A percentile compares a stretch with the other conserved stretches of the same genome.
These are phyloP conservation scores for Leucozona laternaria DNA, from an alignment of 2,888 invertebrate genomes.

Conservation along the genomic window DNA sequence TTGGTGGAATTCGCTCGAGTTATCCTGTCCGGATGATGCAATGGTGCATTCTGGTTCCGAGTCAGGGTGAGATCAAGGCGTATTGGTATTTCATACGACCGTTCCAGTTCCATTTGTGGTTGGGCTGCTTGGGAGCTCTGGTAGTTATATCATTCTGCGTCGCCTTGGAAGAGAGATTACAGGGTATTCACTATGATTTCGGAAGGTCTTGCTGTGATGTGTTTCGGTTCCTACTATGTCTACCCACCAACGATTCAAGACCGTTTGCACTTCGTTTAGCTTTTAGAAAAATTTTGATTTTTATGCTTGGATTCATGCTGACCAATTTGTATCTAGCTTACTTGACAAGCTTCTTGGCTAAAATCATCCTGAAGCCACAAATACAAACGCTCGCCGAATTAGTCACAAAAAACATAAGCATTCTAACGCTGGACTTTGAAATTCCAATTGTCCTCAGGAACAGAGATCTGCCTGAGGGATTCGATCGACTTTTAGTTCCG, in stretches of 20 bases:
- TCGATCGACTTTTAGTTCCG: conserved; percentile 70
- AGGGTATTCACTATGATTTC: conserved; percentile 55
- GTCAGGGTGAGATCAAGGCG: conserved; percentile 73
- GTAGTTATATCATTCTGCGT: conserved; percentile 64
- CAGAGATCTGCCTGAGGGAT: conserved; percentile 75
- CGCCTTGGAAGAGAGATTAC: conserved; percentile 43
- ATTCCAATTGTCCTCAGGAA: conserved; percentile 76
- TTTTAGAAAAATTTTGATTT: conserved; percentile 62
- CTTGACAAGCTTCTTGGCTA: conserved; percentile 78
- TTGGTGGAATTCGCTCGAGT: conserved; percentile 71
- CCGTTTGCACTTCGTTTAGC: conserved; percentile 40
- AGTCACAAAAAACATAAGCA: conserved; percentile 66
- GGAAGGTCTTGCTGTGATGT: conserved; percentile 73
- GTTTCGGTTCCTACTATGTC: conserved; percentile 75
- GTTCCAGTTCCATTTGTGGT: conserved; percentile 76
- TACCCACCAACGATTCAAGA: conserved; percentile 65
- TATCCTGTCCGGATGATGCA: conserved; percentile 78
- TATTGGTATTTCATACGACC: conserved; percentile 78
- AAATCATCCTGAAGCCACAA: conserved; percentile 75
- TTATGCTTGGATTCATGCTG: conserved; percentile 77
- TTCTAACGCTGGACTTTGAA: conserved; percentile 77
- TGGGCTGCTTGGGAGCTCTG: conserved; percentile 68
- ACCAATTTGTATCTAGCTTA: conserved; percentile 78
- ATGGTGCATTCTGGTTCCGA: conserved; percentile 77
- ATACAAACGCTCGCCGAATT: conserved; percentile 75